Evolutionary conservation across 2,113 vertebrate genomes (phyloP), one percentile per base, ranked within the genome.

Genomic region (Amphiprion ocellaris): DNA sequence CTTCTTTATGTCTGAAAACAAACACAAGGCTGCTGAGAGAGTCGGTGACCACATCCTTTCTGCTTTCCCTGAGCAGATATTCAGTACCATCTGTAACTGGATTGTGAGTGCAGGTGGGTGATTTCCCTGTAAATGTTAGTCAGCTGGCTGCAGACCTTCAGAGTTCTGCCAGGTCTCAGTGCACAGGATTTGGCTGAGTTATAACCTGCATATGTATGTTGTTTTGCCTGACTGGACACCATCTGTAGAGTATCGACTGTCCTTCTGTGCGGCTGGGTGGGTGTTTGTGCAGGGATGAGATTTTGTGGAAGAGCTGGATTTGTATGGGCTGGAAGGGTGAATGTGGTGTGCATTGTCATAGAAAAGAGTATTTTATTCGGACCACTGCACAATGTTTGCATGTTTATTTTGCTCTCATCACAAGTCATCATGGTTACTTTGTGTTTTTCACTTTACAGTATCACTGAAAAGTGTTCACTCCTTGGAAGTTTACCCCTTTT

Each of bases 91-190:
- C 81, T 92, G 87, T 67, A 37, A 10, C 62, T 69, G 79, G 77
- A 82, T 80, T 74, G 14, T n/a, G 44, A 66, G 63, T 77, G 73
- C 86, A 91, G 84, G 87, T 89, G 86, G 74, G 53, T 78, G 84
- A 84, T 83, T 80, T 81, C 23, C 65, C 58, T 77, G 67, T 88
- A 82, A 88, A 87, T 84, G 77, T 78, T 80, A 74, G 55, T 70
- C 72, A 80, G 33, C 59, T 89, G 88, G 81, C 81, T 82, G 68
- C 41, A 74, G 76, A 81, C 72, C 65, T 72, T 79, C 28, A 71
- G 47, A 7, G 2, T 23, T 56, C 30, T 82, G 82, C 87, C 85
- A 89, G 69, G 68, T 73, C 82, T 79, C 55, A 53, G 64, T 60
- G 67, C 68, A 56, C 70, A 69, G 74, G 64, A 71, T 77, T 87